A percentile compares a stretch with the other conserved stretches of the same genome.
phyloP scores from a whole-genome alignment of 2,797 vertebrate species.

The Schizopygopsis pylzovi region DNA sequence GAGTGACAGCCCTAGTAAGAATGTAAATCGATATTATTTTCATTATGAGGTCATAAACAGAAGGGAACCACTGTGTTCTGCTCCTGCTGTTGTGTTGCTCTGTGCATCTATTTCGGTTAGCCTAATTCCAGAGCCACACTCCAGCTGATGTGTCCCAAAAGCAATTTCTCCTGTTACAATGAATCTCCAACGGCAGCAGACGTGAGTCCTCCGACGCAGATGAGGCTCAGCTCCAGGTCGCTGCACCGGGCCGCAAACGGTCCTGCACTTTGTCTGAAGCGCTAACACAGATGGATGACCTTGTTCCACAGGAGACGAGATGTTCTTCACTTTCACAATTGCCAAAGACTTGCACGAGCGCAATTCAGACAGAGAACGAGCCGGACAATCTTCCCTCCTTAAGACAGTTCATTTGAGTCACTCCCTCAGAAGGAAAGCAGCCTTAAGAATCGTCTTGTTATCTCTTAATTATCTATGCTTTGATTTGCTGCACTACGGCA shows the following conservation, averaged over 20 bases:
- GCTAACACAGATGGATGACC: slow-evolving; percentile 39
- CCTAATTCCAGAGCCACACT: slow-evolving; percentile 28
- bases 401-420: neutral
- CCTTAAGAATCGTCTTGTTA: slow-evolving; percentile 23
- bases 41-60: neutral
- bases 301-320: slow-evolving; percentile 31
- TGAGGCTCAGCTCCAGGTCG: slow-evolving; percentile 53
- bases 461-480: slow-evolving; percentile 51
- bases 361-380: neutral
- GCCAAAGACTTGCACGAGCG: neutral
- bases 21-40: neutral
- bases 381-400: neutral
- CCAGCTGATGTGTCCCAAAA: slow-evolving; percentile 55
- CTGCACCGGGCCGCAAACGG: neutral
- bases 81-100: neutral
- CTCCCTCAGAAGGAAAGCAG: slow-evolving; percentile 13
- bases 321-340: slow-evolving; percentile 9
- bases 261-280: slow-evolving; percentile 14
- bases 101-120: slow-evolving; percentile 34
- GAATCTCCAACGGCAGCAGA: slow-evolving; percentile 57
- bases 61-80: neutral
- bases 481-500: slow-evolving; percentile 19
- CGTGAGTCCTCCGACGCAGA: slow-evolving; percentile 48
- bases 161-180: slow-evolving; percentile 59
- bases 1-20: neutral